phyloP scores from a whole-genome alignment of 37 sponge, comb jelly and placozoan species.

The Halichondria panicea region DNA sequence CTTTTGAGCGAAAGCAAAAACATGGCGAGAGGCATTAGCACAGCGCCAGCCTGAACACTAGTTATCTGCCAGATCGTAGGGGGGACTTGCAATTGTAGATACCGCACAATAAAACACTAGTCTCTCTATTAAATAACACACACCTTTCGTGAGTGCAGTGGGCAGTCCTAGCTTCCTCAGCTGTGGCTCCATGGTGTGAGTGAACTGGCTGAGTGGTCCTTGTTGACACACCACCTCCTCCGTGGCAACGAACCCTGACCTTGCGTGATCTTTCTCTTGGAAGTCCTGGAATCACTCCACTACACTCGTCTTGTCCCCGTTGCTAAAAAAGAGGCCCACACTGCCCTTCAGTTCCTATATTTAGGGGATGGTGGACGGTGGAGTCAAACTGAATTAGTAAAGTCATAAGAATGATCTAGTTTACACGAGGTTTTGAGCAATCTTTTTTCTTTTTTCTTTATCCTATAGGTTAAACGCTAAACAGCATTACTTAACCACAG shows the following conservation, averaged over 20 bases:
- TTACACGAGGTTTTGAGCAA: no score
- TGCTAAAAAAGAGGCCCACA: conserved; percentile 85
- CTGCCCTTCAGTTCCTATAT: conserved; percentile 58
- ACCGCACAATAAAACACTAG: no score
- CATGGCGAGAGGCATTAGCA: no score
- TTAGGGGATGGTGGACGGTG: not conserved
- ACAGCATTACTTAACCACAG: not conserved
- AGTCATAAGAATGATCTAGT: not conserved
- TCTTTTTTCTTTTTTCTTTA: no score
- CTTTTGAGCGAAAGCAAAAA: no score
- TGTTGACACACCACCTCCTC: conserved; percentile 54
- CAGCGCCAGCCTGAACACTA: no score
- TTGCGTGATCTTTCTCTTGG: conserved; percentile 67
- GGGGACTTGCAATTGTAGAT: no score
- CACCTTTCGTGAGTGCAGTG: conserved; percentile 79
- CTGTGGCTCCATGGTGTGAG: conserved; percentile 94
- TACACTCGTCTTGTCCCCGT: conserved; percentile 42
- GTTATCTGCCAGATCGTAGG: no score
- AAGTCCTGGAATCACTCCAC: conserved; percentile 73
- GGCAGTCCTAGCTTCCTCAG: conserved; percentile 95
- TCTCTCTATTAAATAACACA: not conserved
- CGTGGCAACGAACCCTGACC: conserved; percentile 70
- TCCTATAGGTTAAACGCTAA: no score
- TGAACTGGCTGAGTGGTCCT: conserved; percentile 86
- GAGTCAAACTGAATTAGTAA: not conserved